Percentiles rank a stretch among this genome's conserved stretches.
Conservation (phyloP, 1,140 invertebrate species). For the Coenobita brevimanus region DNA sequence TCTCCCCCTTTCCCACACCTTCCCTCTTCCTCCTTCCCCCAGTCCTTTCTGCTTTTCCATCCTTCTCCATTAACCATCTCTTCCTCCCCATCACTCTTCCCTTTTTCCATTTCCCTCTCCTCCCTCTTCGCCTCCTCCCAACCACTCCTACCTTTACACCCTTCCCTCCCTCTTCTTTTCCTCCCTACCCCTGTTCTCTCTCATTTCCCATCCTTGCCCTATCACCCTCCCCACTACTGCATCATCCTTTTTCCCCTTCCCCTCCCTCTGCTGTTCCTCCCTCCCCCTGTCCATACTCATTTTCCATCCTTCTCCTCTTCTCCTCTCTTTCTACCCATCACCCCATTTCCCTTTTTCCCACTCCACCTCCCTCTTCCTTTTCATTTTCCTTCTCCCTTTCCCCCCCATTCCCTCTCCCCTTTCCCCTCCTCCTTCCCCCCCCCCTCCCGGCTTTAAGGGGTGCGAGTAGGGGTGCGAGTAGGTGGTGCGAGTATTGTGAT, state of each 20-base stretch:
- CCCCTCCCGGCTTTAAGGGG: neutral
- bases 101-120: neutral
- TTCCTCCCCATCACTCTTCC: neutral
- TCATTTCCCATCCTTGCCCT: neutral
- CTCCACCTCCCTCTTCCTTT: neutral
- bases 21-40: too few relatives aligned
- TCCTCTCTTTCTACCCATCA: neutral
- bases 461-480: too few relatives aligned
- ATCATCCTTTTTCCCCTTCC: neutral
- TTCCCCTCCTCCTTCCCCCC: neutral
- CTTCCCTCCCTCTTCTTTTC: too few relatives aligned
- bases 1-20: neutral
- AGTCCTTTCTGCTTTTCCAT: neutral
- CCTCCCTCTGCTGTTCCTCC: neutral
- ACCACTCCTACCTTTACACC: neutral
- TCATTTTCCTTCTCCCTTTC: neutral
- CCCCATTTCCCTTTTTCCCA: neutral
- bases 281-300: neutral
- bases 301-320: neutral
- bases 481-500: too few relatives aligned
- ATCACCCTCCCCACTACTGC: neutral
- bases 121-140: neutral
- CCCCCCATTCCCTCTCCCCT: neutral
- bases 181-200: neutral
- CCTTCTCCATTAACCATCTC: neutral